phyloP scores from a whole-genome alignment of 2,888 invertebrate genomes.

The Noctua janthe region DNA sequence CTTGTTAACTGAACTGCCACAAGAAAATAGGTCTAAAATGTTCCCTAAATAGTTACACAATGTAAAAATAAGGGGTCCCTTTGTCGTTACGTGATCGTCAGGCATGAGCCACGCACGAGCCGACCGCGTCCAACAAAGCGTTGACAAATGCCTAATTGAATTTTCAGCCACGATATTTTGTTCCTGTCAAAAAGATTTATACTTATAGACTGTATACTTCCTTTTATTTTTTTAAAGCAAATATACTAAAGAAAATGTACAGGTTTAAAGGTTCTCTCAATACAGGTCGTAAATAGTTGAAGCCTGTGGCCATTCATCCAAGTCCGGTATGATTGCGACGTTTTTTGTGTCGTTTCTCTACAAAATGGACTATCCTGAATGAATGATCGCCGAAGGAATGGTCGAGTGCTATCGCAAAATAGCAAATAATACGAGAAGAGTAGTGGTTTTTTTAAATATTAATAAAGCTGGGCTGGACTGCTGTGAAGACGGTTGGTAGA shows the following conservation, averaged over 20 bases:
- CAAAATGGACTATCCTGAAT: conserved; percentile 50
- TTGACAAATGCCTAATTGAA: conserved; percentile 87
- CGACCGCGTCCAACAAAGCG: conserved; percentile 79
- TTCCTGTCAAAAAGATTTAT: conserved; percentile 78
- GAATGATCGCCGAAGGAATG: conserved; percentile 55
- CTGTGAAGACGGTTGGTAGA: neutral
- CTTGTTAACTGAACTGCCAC: conserved; percentile 67
- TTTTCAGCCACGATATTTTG: conserved; percentile 82
- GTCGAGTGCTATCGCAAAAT: conserved; percentile 30
- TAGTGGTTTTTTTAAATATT: conserved; percentile 12
- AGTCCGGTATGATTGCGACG: conserved; percentile 57
- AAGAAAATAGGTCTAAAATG: conserved; percentile 60
- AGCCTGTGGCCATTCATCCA: conserved; percentile 46
- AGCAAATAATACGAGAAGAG: conserved; percentile 25
- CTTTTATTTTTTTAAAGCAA: conserved; percentile 30
- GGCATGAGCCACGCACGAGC: conserved; percentile 81
- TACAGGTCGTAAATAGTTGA: conserved; percentile 54
- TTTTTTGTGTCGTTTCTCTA: conserved; percentile 59
- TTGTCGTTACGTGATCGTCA: conserved; percentile 75
- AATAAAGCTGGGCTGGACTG: neutral
- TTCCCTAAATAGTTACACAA: conserved; percentile 70
- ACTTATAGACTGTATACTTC: conserved; percentile 63
- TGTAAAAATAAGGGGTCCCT: conserved; percentile 78
- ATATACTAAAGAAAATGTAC: conserved; percentile 39
- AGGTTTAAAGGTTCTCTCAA: conserved; percentile 42